These are phyloP conservation scores for Scopus umbretta DNA, from an alignment of 2,113 vertebrate genomes.

Conservation along the genomic window DNA sequence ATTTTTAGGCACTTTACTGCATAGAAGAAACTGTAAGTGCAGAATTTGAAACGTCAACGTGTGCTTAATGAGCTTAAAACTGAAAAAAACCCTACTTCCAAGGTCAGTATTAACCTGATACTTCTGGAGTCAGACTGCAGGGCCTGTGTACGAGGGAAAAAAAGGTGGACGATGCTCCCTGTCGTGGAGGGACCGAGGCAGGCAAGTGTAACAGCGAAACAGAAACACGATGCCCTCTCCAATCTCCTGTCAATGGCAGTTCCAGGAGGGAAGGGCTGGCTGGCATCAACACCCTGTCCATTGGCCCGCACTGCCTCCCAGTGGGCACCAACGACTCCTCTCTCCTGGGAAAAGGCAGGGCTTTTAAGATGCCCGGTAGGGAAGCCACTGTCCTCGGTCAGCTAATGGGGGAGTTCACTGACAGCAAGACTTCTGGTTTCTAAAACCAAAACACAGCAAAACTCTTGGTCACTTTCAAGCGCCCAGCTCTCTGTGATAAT, in stretches of 20 bases:
- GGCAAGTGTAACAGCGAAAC: background rate
- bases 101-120: background rate
- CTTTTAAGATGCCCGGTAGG: background rate
- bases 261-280: background rate
- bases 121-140: background rate
- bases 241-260: background rate
- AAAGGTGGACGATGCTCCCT: background rate
- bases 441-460: background rate
- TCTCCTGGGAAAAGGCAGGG: background rate
- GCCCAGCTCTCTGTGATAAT: background rate
- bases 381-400: background rate
- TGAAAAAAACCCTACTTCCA: background rate
- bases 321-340: background rate
- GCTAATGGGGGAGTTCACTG: background rate
- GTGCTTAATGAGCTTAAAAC: background rate
- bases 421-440: accelerated
- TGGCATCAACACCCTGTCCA: background rate
- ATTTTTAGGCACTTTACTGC: background rate
- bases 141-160: background rate
- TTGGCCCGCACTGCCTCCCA: background rate
- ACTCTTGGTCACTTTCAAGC: background rate
- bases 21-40: background rate
- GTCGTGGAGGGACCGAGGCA: background rate
- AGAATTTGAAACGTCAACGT: background rate
- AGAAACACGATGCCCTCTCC: background rate